Evolutionary conservation across 30 jellyfish, hydroid and myxozoan genomes (phyloP).

Genomic region (Chironex yamaguchii): DNA sequence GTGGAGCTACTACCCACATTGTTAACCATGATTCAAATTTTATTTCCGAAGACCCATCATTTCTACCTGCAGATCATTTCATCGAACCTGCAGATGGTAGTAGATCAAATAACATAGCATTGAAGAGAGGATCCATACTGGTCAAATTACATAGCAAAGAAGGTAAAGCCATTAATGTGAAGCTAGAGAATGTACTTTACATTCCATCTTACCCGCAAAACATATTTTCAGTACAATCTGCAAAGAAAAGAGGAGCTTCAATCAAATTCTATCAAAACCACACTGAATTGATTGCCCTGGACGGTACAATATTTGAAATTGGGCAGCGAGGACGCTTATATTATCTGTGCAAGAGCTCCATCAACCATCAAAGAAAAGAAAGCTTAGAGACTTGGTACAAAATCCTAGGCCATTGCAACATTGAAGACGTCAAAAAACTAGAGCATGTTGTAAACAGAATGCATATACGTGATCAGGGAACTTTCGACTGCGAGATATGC

Average conservation of each 20-base stretch:
- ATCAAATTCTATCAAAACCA: constrained; percentile 5
- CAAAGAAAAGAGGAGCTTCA: constrained; percentile 48
- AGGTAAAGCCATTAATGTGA: constrained; percentile 9
- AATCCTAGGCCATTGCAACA: constrained; percentile 34
- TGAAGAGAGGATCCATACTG: background rate
- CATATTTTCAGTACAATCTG: constrained; percentile 61
- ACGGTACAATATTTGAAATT: constrained; percentile 41
- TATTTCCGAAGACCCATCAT: constrained; percentile 3
- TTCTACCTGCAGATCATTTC: constrained; percentile 58
- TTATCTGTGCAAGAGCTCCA: too few relatives aligned
- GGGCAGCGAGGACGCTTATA: too few relatives aligned
- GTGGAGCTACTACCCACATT: constrained; percentile 69
- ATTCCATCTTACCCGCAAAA: constrained; percentile 1
- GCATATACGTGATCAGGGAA: constrained; percentile 1
- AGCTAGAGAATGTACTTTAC: constrained; percentile 8
- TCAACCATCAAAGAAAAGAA: background rate
- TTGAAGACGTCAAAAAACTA: constrained; percentile 1
- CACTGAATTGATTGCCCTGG: constrained; percentile 6
- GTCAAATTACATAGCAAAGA: background rate
- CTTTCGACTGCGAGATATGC: constrained; percentile 16
- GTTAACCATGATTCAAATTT: constrained; percentile 17
- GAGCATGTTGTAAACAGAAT: constrained; percentile 4
- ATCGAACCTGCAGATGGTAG: constrained; percentile 76
- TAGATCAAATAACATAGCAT: constrained; percentile 5
- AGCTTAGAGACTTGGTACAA: background rate